phyloP scores from a whole-genome alignment of 2,797 vertebrate genomes.

The Choloepus didactylus region DNA sequence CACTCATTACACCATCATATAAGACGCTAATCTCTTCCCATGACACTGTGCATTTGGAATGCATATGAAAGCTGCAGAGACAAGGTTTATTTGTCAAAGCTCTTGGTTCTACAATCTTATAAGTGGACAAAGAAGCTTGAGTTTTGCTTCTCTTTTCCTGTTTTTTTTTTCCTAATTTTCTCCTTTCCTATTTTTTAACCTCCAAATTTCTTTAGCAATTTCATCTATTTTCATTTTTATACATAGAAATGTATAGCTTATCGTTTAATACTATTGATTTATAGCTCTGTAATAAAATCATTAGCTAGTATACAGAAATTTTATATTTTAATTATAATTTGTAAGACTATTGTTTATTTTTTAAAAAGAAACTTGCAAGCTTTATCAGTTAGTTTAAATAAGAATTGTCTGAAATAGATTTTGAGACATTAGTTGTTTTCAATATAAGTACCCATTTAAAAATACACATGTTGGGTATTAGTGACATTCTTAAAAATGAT shows the following conservation, averaged over 20 bases:
- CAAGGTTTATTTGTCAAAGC: conserved; percentile 47
- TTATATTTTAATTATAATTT: conserved; percentile 13
- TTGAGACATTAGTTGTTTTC: conserved; percentile 9
- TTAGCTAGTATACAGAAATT: background rate
- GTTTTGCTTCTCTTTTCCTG: background rate
- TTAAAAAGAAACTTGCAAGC: background rate
- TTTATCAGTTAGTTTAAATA: conserved; percentile 63
- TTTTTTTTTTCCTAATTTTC: background rate
- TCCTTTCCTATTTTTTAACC: background rate
- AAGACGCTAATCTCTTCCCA: conserved; percentile 57
- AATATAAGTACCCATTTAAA: conserved; percentile 66
- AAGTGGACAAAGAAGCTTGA: conserved; percentile 22
- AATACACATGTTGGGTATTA: conserved; percentile 75
- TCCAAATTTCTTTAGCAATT: background rate
- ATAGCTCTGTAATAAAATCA: conserved; percentile 3
- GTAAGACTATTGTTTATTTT: background rate
- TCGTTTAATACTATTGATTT: conserved; percentile 46
- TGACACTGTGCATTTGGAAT: conserved; percentile 42
- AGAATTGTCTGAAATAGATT: conserved; percentile 55
- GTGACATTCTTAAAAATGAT: conserved; percentile 66
- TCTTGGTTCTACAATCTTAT: background rate
- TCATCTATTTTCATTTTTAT: background rate
- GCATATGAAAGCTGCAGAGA: background rate
- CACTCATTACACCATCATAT: conserved; percentile 33
- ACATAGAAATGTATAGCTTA: background rate